Conservation (phyloP, 2,113 vertebrate species). For the Corydoras maculifer region DNA sequence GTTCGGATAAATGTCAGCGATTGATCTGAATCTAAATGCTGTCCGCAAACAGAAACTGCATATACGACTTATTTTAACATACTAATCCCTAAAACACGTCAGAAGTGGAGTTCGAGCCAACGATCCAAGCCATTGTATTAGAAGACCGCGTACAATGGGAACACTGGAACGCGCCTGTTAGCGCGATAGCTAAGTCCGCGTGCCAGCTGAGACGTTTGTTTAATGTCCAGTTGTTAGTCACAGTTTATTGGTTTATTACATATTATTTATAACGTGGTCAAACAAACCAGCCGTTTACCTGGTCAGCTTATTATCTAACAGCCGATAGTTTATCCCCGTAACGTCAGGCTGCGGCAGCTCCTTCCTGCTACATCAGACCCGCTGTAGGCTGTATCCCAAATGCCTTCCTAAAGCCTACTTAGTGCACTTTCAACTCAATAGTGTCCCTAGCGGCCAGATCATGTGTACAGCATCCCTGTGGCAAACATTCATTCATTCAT, state of each 20-base stretch:
- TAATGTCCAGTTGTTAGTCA: too few relatives aligned
- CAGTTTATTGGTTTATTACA: too few relatives aligned
- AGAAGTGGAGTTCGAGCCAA: too few relatives aligned
- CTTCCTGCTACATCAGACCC: neutral
- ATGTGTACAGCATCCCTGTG: neutral
- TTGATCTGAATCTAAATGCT: neutral
- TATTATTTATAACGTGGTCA: too few relatives aligned
- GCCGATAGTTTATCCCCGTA: neutral
- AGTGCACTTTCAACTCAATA: neutral
- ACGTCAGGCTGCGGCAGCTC: neutral
- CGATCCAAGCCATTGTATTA: too few relatives aligned
- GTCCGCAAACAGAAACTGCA: too few relatives aligned
- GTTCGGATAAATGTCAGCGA: neutral
- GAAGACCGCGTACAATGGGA: too few relatives aligned
- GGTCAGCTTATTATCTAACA: neutral
- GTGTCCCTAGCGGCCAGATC: neutral
- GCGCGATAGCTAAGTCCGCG: too few relatives aligned
- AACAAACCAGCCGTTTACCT: neutral
- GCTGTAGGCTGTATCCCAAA: neutral
- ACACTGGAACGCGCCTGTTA: too few relatives aligned
- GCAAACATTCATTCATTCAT: neutral
- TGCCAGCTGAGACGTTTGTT: too few relatives aligned
- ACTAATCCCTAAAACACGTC: too few relatives aligned
- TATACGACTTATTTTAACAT: too few relatives aligned
- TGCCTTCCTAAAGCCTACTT: neutral